These are phyloP conservation scores for Leucoma salicis DNA, from an alignment of 2,888 invertebrate genomes.

Conservation along the genomic window DNA sequence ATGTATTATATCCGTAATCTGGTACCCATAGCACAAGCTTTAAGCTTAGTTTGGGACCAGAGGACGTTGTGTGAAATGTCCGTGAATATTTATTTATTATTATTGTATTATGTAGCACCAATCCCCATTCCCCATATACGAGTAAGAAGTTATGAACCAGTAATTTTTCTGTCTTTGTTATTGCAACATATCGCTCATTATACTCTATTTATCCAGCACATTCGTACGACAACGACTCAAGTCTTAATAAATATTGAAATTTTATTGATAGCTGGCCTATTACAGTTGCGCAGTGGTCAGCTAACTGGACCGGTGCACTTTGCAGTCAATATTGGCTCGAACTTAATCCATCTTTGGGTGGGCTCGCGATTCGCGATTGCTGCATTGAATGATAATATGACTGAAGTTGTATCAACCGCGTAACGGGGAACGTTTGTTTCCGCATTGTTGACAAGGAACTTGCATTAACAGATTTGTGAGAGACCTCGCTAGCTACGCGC, in stretches of 20 bases:
- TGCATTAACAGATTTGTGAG: constrained; percentile 50
- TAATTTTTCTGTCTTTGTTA: constrained; percentile 26
- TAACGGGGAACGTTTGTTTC: constrained; percentile 43
- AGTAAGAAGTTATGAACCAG: constrained; percentile 9
- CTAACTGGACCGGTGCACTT: constrained; percentile 25
- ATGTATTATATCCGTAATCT: no score
- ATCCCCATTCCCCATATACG: no score
- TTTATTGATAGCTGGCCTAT: constrained; percentile 26
- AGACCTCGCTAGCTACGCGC: constrained; percentile 34
- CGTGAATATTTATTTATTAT: no score
- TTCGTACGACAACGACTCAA: constrained; percentile 18
- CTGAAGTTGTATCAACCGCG: constrained; percentile 30
- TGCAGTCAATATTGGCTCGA: constrained; percentile 20
- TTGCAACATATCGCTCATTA: constrained; percentile 22
- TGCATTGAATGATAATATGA: constrained; percentile 33
- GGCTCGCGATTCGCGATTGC: constrained; percentile 23
- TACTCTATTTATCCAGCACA: constrained; percentile 17
- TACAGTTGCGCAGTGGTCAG: constrained; percentile 11
- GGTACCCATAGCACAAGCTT: no score
- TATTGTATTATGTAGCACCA: no score
- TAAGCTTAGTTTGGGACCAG: no score
- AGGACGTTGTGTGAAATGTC: no score
- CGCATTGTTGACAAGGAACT: constrained; percentile 48
- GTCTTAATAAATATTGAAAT: constrained; percentile 27
- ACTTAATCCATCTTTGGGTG: constrained; percentile 26